Evolutionary conservation across 2,113 vertebrate species (phyloP), one percentile per base, ranked within the genome.

Genomic region (Myiopsitta monachus): DNA sequence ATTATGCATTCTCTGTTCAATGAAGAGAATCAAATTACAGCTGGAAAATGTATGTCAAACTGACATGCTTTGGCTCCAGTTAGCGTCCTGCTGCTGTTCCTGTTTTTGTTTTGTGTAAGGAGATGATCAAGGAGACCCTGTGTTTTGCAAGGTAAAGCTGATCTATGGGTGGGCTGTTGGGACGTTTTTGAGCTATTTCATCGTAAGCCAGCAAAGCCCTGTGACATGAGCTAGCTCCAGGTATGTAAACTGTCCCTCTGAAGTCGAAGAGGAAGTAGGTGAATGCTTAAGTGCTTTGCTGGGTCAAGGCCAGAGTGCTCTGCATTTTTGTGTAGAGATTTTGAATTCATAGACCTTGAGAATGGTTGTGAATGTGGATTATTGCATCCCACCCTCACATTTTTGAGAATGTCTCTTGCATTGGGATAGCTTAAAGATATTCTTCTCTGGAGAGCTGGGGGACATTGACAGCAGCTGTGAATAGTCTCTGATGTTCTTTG

Each of bases 251-350:
- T 55, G 86, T 18, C 47, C 47, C 47, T 38, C 49, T 82, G 57
- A 79, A 91, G 39, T 38, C 1, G 0, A 39, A 73, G 70, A 39
- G 63, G 46, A 44, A 73, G 39, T 19, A 61, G 36, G 15, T 87
- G 66, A 57, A 80, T 66, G 73, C 47, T 75, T 62, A 76, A 87
- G 36, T 87, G 77, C 57, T 95, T 94, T 93, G 57, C 86, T 96
- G 80, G 78, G 70, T 94, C 57, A 82, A 41, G 84, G 86, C 62
- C 92, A 91, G 61, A 18, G 62, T 10, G 39, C 33, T 87, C 39
- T 61, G 14, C 10, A 0, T 84, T 94, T 94, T 63, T 86, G 14
- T 59, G 21, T 51, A 46, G 38, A 74, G 38, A 46, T 75, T 74
- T 83, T 90, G 36, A 68, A 57, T 81, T 68, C 57, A 28, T 59